Conservation (phyloP, 2,888 invertebrate species). For the Cantharis nigra region DNA sequence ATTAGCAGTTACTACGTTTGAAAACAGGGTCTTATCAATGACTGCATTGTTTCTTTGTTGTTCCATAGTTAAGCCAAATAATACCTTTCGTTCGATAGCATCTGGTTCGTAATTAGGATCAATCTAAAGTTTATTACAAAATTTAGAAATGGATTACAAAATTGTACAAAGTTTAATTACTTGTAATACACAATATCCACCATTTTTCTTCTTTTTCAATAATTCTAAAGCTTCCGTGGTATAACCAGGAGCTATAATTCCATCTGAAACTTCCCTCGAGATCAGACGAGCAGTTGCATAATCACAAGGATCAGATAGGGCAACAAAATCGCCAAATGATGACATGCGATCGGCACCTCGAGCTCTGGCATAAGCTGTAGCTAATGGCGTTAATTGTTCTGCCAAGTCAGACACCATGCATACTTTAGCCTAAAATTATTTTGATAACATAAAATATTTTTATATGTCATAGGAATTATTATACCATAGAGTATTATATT, state of each 20-base stretch:
- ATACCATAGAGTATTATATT: no score
- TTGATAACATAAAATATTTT: not conserved
- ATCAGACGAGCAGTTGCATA: slow-evolving; percentile 89
- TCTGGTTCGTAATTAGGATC: slow-evolving; percentile 85
- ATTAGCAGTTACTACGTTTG: slow-evolving; percentile 77
- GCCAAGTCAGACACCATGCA: slow-evolving; percentile 92
- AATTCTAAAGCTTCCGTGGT: slow-evolving; percentile 80
- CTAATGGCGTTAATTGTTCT: slow-evolving; percentile 76
- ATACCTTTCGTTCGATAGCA: slow-evolving; percentile 77
- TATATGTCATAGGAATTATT: no score
- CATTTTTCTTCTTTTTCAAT: slow-evolving; percentile 93
- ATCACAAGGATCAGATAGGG: slow-evolving; percentile 91
- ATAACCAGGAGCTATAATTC: slow-evolving; percentile 96
- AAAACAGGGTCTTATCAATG: slow-evolving; percentile 77
- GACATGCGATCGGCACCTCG: slow-evolving; percentile 99
- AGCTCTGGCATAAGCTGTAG: slow-evolving; percentile 92
- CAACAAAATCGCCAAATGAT: slow-evolving; percentile 97
- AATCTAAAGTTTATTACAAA: slow-evolving; percentile 60
- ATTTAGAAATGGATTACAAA: not conserved
- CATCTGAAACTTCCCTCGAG: slow-evolving; percentile 93
- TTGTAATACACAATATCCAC: slow-evolving; percentile 87
- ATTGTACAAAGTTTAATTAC: slow-evolving; percentile 37
- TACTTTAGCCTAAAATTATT: slow-evolving; percentile 70
- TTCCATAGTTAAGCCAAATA: slow-evolving; percentile 84
- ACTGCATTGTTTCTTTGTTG: slow-evolving; percentile 88